Conservation (phyloP, 2,888 invertebrate genomes). For the Apamea monoglypha region DNA sequence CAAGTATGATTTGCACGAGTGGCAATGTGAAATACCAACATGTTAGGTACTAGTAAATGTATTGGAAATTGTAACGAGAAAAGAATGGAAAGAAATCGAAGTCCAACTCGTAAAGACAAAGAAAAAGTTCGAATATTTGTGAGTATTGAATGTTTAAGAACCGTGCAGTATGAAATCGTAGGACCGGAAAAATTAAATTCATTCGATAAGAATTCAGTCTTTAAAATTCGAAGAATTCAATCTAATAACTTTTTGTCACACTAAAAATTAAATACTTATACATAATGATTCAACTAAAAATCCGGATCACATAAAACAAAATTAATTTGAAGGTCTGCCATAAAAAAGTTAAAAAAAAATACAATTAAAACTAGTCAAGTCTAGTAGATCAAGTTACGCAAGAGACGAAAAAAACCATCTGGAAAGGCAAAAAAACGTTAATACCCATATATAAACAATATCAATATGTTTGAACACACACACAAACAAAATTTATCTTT, state of each 20-base stretch:
- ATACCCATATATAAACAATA: no score
- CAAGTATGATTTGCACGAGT: slow-evolving; percentile 48
- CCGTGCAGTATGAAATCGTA: slow-evolving; percentile 30
- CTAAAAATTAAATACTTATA: background rate
- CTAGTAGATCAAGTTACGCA: slow-evolving; percentile 17
- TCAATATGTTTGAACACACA: slow-evolving; percentile 27
- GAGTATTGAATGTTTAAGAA: slow-evolving; percentile 35
- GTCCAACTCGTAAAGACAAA: slow-evolving; percentile 18
- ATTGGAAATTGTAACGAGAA: slow-evolving; percentile 36
- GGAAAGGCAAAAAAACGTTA: slow-evolving; percentile 22
- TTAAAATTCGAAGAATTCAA: slow-evolving; percentile 2
- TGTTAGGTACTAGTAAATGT: slow-evolving; percentile 24
- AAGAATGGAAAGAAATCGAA: slow-evolving; percentile 29
- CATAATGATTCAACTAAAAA: slow-evolving; percentile 13
- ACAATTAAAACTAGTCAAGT: slow-evolving; percentile 22
- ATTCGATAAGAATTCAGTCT: slow-evolving; percentile 24
- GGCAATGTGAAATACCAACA: slow-evolving; percentile 32
- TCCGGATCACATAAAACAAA: slow-evolving; percentile 1
- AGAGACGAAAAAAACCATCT: slow-evolving; percentile 26
- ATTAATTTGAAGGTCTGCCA: slow-evolving; percentile 24
- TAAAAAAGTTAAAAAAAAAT: slow-evolving; percentile 11
- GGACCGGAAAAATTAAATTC: slow-evolving; percentile 14
- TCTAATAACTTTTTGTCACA: slow-evolving; percentile 7
- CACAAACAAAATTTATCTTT: slow-evolving; percentile 35
- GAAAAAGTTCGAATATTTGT: slow-evolving; percentile 28